These are phyloP conservation scores for Hypena proboscidalis DNA, from an alignment of 2,888 invertebrate species.

Conservation along the genomic window DNA sequence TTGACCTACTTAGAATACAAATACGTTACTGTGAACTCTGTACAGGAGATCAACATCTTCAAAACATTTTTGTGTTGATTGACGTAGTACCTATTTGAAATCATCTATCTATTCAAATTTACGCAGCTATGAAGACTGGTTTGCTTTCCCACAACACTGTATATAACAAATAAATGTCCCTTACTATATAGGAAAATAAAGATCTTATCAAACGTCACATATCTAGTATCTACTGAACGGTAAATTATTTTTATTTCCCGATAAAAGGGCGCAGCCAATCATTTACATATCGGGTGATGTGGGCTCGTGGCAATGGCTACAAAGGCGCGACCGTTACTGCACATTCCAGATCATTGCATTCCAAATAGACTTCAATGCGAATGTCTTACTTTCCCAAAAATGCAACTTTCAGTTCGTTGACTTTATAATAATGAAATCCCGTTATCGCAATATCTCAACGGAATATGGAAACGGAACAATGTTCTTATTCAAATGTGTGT, in stretches of 20 bases:
- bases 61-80: too few species aligned
- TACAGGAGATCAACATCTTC: too few species aligned
- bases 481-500: slow-evolving; percentile 78
- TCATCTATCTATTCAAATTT: too few species aligned
- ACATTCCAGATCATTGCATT: slow-evolving; percentile 66
- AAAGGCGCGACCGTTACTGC: slow-evolving; percentile 71
- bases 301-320: slow-evolving; percentile 42
- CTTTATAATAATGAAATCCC: slow-evolving; percentile 68
- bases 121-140: slow-evolving; percentile 11
- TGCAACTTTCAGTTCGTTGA: slow-evolving; percentile 71
- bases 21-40: too few species aligned
- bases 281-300: slow-evolving; percentile 40
- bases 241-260: slow-evolving; percentile 32
- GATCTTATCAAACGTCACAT: slow-evolving; percentile 43
- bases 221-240: slow-evolving; percentile 38
- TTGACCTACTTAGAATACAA: too few species aligned
- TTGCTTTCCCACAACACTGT: slow-evolving; percentile 27
- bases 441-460: slow-evolving; percentile 77
- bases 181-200: slow-evolving; percentile 23
- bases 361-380: slow-evolving; percentile 53
- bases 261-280: slow-evolving; percentile 29
- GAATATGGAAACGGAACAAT: slow-evolving; percentile 74
- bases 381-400: slow-evolving; percentile 64
- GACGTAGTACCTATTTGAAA: too few species aligned
- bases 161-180: slow-evolving; percentile 15